A percentile compares a stretch with the other conserved stretches of the same genome.
These are phyloP conservation scores for Myrmophylax atrothorax DNA, from an alignment of 2,113 vertebrate species.

Conservation along the genomic window DNA sequence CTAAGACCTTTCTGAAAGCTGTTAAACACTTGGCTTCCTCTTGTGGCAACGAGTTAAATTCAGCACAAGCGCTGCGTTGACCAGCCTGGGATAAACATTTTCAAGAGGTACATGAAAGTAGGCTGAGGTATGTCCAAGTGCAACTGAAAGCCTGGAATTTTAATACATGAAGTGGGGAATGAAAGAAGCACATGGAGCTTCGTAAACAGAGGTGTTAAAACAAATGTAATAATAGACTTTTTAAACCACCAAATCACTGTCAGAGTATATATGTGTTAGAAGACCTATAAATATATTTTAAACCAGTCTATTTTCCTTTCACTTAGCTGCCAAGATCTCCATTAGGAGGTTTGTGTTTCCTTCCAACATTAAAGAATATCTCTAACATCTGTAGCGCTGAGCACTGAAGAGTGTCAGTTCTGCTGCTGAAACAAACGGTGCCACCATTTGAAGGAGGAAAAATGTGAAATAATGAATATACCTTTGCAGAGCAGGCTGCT, in stretches of 20 bases:
- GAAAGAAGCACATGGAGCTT: background rate
- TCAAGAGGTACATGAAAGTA: background rate
- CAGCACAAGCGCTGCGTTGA: background rate
- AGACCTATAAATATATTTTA: slow-evolving; percentile 57
- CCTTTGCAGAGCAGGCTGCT: background rate
- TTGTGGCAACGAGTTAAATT: background rate
- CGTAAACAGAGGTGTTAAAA: slow-evolving; percentile 28
- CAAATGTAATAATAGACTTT: slow-evolving; percentile 52
- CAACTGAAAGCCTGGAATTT: background rate
- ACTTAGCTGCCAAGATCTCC: slow-evolving; percentile 63
- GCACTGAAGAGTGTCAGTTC: slow-evolving; percentile 33
- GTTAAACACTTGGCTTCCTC: background rate
- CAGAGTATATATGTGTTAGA: slow-evolving; percentile 48
- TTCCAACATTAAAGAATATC: slow-evolving; percentile 59
- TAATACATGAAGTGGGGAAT: background rate
- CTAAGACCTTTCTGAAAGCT: background rate
- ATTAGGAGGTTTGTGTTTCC: slow-evolving; percentile 61
- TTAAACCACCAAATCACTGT: slow-evolving; percentile 51
- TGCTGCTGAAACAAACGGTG: slow-evolving; percentile 17
- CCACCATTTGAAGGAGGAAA: slow-evolving; percentile 10
- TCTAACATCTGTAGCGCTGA: slow-evolving; percentile 33
- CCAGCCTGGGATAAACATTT: background rate
- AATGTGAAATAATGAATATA: slow-evolving; percentile 22
- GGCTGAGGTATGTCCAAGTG: background rate
- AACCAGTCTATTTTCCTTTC: slow-evolving; percentile 59